Evolutionary conservation across 1,140 invertebrate genomes (phyloP), one percentile per base, ranked within the genome.

Genomic region (Tetragonula clypearis): DNA sequence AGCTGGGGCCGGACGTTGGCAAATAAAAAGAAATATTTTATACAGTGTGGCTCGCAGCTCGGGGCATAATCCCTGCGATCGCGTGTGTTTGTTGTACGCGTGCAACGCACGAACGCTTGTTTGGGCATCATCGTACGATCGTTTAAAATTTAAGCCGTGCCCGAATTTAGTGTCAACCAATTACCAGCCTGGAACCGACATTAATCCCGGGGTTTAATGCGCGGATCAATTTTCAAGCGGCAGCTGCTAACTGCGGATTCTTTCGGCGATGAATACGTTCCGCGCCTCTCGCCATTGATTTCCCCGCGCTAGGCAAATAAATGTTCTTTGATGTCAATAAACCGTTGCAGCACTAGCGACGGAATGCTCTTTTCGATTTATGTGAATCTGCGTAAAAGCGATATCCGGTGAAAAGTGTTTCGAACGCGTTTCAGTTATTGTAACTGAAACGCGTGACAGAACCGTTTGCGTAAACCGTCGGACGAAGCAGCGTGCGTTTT

Each of bases 181-280:
- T 90, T 90, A 90, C 81, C 71, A 76, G 55, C 69, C 41, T n/a
- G 74, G 69, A 82, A 87, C 84, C 71, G 81, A 72, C 85, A 62
- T 82, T 89, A 89, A 89, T 89, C 82, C 41, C 78, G 30, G 60
- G 75, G 80, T 86, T 89, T 89, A 89, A 89, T 86, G 81, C 85
- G 79, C 26, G 76, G 88, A 89, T 89, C 81, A 89, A 87, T 89
- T 89, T 84, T 89, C 77, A 30, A 68, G 21, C 75, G 79, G 78
- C 79, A 86, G 79, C 84, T 77, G 75, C 72, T 75, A 82, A 85
- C 72, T 77, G 76, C 71, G 65, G 72, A 86, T 88, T 80, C 60
- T 78, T 88, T 72, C 72, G 30, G 14, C 77, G 80, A 66, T 79
- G 62, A 23, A 88, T 58, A 74, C 56, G 69, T 87, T 80, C 41